These are phyloP conservation scores for Argyresthia goedartella DNA, from an alignment of 2,888 invertebrate species.

Conservation along the genomic window DNA sequence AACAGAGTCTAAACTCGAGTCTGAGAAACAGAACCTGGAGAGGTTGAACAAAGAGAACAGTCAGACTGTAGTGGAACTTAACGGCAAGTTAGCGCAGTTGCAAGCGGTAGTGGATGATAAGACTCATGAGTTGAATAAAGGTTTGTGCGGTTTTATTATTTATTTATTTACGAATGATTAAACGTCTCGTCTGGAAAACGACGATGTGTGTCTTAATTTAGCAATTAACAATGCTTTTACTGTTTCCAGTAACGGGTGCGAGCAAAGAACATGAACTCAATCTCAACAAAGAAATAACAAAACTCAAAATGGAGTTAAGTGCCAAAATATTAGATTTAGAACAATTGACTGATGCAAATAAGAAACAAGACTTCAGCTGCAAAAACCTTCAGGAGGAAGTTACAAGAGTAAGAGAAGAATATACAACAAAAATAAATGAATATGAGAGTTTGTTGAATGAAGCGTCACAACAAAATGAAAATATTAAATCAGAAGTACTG, in stretches of 20 bases:
- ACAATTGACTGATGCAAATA: constrained; percentile 50
- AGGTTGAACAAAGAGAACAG: constrained; percentile 58
- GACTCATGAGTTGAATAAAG: constrained; percentile 62
- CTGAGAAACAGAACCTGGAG: constrained; percentile 58
- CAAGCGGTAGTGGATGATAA: constrained; percentile 65
- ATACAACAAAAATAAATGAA: constrained; percentile 52
- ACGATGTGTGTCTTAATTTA: background rate
- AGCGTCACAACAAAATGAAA: constrained; percentile 51
- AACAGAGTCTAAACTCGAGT: constrained; percentile 59
- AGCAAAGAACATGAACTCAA: constrained; percentile 63
- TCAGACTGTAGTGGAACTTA: constrained; percentile 58
- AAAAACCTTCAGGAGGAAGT: constrained; percentile 53
- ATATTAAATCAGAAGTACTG: constrained; percentile 47
- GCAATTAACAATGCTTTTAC: background rate
- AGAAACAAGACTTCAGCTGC: constrained; percentile 42
- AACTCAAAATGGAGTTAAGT: constrained; percentile 67
- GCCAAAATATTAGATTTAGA: constrained; percentile 68
- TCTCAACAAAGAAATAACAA: constrained; percentile 62
- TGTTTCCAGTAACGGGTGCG: constrained; percentile 47
- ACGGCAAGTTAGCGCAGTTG: constrained; percentile 52
- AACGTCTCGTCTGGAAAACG: background rate
- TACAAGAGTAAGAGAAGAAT: constrained; percentile 42
- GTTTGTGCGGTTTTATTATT: constrained; percentile 20
- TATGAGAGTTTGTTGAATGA: constrained; percentile 55
- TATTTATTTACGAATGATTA: too few species aligned